A percentile compares a stretch with the other conserved stretches of the same genome.
Evolutionary conservation across 2,113 vertebrate species (phyloP).

Genomic region (Hyperoodon ampullatus): DNA sequence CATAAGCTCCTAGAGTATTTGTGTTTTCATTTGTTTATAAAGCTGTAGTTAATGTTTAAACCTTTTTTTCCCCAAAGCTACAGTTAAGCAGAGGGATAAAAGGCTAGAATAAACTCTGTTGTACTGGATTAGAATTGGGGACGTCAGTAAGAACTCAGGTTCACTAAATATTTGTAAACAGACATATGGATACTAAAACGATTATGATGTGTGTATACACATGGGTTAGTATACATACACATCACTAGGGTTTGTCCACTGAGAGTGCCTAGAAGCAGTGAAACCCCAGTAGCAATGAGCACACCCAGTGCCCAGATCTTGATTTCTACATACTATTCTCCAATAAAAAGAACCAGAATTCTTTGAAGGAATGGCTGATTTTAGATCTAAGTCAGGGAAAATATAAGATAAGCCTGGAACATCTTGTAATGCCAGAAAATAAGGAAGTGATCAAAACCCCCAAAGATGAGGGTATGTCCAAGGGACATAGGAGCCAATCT

Average conservation of each 20-base stretch:
- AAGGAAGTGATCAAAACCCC: neutral
- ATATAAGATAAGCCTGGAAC: neutral
- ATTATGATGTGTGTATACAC: no score
- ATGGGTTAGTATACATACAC: neutral
- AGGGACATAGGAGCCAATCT: neutral
- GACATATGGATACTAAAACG: neutral
- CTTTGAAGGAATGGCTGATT: neutral
- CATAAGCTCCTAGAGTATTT: neutral
- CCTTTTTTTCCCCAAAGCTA: neutral
- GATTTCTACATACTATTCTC: neutral
- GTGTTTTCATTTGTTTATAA: neutral
- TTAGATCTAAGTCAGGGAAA: neutral
- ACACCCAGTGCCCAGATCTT: neutral
- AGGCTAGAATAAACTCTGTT: neutral
- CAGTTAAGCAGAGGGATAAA: no score
- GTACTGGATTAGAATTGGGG: neutral
- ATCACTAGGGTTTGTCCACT: neutral
- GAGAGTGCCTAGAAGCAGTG: neutral
- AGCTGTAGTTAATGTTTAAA: neutral
- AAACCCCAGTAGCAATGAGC: neutral
- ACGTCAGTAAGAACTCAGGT: neutral
- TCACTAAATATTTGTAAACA: neutral
- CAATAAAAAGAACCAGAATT: neutral
- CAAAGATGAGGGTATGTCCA: neutral
- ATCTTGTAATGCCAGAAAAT: neutral